Conservation (phyloP, 1,140 invertebrate genomes). For the Propsilocerus akamusi region DNA sequence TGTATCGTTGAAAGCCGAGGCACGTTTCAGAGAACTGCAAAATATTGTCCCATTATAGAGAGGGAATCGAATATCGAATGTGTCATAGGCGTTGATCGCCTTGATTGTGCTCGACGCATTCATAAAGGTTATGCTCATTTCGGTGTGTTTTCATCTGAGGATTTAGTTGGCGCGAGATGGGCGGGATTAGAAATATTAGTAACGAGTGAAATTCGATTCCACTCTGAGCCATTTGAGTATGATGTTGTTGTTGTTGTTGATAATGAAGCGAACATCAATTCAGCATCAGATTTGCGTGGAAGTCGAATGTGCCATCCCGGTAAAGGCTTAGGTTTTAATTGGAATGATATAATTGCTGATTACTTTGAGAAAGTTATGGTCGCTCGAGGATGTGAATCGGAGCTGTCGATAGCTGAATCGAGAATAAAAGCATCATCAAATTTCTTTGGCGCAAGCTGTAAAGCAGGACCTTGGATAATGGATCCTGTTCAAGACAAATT, state of each 20-base stretch:
- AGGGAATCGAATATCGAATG: conserved; percentile 36
- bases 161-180: conserved; percentile 52
- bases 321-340: conserved; percentile 38
- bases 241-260: conserved; percentile 51
- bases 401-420: conserved; percentile 49
- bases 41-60: conserved; percentile 37
- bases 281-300: conserved; percentile 37
- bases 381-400: conserved; percentile 37
- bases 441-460: conserved; percentile 56
- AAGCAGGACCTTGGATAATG: conserved; percentile 61
- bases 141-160: conserved; percentile 61
- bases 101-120: conserved; percentile 58
- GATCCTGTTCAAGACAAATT: conserved; percentile 38
- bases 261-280: conserved; percentile 26
- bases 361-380: conserved; percentile 54
- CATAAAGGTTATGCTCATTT: conserved; percentile 56
- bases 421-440: conserved; percentile 41
- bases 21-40: conserved; percentile 30
- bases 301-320: conserved; percentile 59
- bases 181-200: conserved; percentile 41
- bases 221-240: conserved; percentile 36
- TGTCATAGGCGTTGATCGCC: conserved; percentile 43
- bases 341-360: conserved; percentile 46
- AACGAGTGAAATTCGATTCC: conserved; percentile 42
- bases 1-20: conserved; percentile 44